phyloP scores from a whole-genome alignment of 1,140 invertebrate species.

The Hydropsyche tenuis region DNA sequence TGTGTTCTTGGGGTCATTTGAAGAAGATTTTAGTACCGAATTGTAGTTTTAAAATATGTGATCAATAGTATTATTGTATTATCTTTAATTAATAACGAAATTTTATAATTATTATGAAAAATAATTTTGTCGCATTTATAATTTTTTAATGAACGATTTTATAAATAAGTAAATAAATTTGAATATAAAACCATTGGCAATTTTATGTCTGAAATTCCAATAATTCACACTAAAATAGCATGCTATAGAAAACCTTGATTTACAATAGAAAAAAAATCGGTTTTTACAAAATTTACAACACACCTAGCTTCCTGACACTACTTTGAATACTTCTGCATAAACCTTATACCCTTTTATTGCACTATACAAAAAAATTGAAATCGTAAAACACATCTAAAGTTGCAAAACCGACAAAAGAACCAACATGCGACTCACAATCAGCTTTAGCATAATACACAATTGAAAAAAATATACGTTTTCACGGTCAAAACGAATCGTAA shows the following conservation, averaged over 20 bases:
- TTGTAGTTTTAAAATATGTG: neutral
- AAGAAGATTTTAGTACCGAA: constrained; percentile 6
- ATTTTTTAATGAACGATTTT: no score
- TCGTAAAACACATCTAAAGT: neutral
- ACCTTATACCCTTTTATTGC: neutral
- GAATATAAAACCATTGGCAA: no score
- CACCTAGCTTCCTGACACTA: neutral
- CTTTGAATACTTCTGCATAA: neutral
- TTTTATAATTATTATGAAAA: no score
- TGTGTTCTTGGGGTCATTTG: constrained; percentile 3
- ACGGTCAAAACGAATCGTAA: constrained; percentile 2
- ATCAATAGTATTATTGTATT: neutral
- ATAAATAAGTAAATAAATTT: no score
- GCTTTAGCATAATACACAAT: neutral
- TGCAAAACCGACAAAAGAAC: constrained; percentile 2
- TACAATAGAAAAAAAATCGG: neutral
- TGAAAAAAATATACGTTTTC: neutral
- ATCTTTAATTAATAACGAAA: no score
- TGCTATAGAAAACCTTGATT: no score
- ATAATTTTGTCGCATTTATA: no score
- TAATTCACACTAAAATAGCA: no score
- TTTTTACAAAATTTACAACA: neutral
- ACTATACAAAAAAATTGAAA: neutral
- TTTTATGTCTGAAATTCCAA: no score
- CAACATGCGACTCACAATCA: neutral